A percentile compares a stretch with the other conserved stretches of the same genome.
phyloP scores from a whole-genome alignment of 2,888 invertebrate species.

The Malachius bipustulatus region DNA sequence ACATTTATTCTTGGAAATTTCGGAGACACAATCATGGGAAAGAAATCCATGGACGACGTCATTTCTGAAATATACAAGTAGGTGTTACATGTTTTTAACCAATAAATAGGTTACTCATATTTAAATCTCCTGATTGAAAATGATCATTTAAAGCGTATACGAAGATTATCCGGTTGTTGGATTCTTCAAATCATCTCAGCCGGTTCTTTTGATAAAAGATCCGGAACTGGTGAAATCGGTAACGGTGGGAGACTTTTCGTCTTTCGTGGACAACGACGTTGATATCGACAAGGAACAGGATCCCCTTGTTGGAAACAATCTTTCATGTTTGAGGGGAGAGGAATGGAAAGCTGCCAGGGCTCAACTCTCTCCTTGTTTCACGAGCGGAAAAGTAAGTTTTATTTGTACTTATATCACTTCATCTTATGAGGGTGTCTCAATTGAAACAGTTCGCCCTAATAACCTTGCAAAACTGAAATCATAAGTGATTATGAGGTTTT shows the following conservation, averaged over 20 bases:
- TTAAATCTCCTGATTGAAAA: too few species aligned
- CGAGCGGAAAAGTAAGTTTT: constrained; percentile 32
- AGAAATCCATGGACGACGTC: constrained; percentile 13
- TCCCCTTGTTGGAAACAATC: constrained; percentile 33
- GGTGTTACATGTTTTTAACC: too few species aligned
- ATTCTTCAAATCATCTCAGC: constrained; percentile 23
- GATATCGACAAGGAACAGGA: constrained; percentile 32
- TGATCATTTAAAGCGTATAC: constrained; percentile 13
- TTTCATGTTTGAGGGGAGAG: constrained; percentile 33
- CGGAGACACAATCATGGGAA: constrained; percentile 11
- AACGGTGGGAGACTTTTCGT: constrained; percentile 27
- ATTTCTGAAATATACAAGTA: constrained; percentile 16
- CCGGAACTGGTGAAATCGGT: constrained; percentile 27
- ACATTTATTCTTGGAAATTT: constrained; percentile 16
- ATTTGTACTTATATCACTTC: too few species aligned
- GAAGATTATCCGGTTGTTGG: constrained; percentile 23
- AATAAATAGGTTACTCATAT: too few species aligned
- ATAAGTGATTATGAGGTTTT: too few species aligned
- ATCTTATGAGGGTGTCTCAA: too few species aligned
- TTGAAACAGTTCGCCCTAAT: too few species aligned
- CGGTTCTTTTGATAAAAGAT: constrained; percentile 26
- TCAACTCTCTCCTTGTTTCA: constrained; percentile 37
- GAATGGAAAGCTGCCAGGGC: constrained; percentile 37
- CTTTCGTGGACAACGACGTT: constrained; percentile 22
- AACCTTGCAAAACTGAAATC: too few species aligned